A percentile compares a stretch with the other conserved stretches of the same genome.
Conservation (phyloP, 2,797 vertebrate species). For the Orestias chungarensis region DNA sequence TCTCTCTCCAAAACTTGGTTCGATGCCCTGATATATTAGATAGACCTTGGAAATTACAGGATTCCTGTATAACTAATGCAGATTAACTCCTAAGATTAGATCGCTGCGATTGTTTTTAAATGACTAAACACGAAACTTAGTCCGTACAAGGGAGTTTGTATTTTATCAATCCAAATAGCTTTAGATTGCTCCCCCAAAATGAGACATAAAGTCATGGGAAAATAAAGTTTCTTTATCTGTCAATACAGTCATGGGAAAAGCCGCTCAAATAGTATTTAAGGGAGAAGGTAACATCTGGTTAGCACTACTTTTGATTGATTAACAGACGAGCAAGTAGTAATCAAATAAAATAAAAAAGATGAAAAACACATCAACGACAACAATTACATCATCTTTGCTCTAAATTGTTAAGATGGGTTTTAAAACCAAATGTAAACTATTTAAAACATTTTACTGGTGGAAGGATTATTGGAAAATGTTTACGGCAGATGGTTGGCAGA, state of each 20-base stretch:
- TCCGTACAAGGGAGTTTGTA: neutral
- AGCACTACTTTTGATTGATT: too few relatives aligned
- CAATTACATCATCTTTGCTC: neutral
- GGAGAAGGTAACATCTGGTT: too few relatives aligned
- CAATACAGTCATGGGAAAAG: neutral
- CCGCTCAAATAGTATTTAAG: neutral
- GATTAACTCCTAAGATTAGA: neutral
- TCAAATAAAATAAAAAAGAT: too few relatives aligned
- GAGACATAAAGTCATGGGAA: neutral
- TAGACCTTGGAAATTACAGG: conserved; percentile 5
- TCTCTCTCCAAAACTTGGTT: conserved; percentile 24
- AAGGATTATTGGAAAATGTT: neutral
- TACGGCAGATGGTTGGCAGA: neutral
- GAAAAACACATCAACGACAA: neutral
- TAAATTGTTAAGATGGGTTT: neutral
- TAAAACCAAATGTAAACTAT: neutral
- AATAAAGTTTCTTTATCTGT: neutral
- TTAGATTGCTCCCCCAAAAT: neutral
- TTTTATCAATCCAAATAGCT: neutral
- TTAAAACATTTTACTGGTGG: neutral
- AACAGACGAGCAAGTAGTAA: too few relatives aligned
- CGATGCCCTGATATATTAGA: conserved; percentile 23
- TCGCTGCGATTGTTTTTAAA: neutral
- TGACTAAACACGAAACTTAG: neutral
- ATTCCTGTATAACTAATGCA: neutral